Base-by-base conservation (phyloP, 2,888 invertebrate genomes). In the Erebia ligea region DNA sequence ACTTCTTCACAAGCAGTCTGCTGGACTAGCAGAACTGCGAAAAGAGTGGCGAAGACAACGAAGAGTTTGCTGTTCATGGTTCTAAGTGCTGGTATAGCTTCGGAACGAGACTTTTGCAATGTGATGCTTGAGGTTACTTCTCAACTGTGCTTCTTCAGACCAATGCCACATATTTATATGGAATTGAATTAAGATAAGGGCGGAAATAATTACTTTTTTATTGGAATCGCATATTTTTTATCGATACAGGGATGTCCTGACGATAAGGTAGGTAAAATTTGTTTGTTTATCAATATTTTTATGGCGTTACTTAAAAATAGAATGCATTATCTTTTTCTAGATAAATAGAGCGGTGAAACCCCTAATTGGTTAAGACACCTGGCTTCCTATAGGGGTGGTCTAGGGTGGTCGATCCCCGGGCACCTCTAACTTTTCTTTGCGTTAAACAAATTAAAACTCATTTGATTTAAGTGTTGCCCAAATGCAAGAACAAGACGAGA, bases 11-110 rank as follows among this genome's bases (percentile, higher is more conserved):
- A 64, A 25, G 25, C 64, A 52, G 64, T 4, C 48, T 48, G 62
- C 50, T 45, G 13, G 13, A 45, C 17, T 5, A 64, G 11, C n/a
- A 64, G 25, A 25, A 64, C 64, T 52, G 52, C 64, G 52, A 13
- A 34, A 15, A 64, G 34, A 2, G 52, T 52, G 52, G 50, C 25
- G 52, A 64, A 15, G 4, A 64, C 63, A 25, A 63, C 52, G 50
- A 64, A 64, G 21, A 64, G 34, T 52, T 64, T 64, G 34, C n/a
- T 34, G 34, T 50, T 64, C 64, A 64, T 64, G 64, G 25, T 61
- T 2, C n/a, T n/a, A n/a, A 17, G 17, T 59, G 17, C 11, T 42
- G n/a, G 11, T 13, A 17, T 59, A 17, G 42, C 17, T 40, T 59
- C 17, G 11, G 5, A 59, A 42, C 17, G 17, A 15, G 4, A 11